phyloP scores from a whole-genome alignment of 2,888 invertebrate genomes.

The Aromia moschata region DNA sequence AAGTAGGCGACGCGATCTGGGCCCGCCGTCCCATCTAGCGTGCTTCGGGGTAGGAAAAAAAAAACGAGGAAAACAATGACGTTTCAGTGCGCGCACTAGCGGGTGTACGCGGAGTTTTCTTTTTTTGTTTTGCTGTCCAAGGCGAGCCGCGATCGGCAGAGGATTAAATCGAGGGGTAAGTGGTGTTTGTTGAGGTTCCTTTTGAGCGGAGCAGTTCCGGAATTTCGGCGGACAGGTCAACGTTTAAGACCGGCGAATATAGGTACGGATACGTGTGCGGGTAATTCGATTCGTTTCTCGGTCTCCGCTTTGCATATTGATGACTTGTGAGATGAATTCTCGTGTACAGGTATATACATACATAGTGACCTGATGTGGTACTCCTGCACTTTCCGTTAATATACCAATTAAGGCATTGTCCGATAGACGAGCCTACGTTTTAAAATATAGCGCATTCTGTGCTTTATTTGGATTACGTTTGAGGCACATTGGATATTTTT shows the following conservation, averaged over 20 bases:
- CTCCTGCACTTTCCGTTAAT: too few species aligned
- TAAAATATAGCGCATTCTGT: too few species aligned
- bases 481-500: too few species aligned
- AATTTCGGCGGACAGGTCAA: slow-evolving; percentile 31
- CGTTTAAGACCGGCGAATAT: slow-evolving; percentile 32
- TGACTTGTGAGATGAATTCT: not conserved
- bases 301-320: slow-evolving; percentile 16
- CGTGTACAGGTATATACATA: too few species aligned
- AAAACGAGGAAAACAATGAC: slow-evolving; percentile 11
- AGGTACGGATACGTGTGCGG: too few species aligned
- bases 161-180: slow-evolving; percentile 24
- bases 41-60: too few species aligned
- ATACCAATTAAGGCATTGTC: too few species aligned
- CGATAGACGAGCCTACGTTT: too few species aligned
- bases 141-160: not conserved
- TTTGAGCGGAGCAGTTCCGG: slow-evolving; percentile 25
- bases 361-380: too few species aligned
- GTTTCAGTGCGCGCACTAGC: slow-evolving; percentile 9
- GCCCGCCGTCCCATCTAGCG: slow-evolving; percentile 6
- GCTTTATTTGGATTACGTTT: too few species aligned
- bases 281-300: slow-evolving; percentile 35
- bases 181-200: slow-evolving; percentile 7
- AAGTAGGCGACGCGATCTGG: slow-evolving; percentile 19
- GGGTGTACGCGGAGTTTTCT: slow-evolving; percentile 9
- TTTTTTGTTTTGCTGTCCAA: not conserved